phyloP scores from a whole-genome alignment of 2,113 vertebrate species.

The Speoplatyrhinus poulsoni region DNA sequence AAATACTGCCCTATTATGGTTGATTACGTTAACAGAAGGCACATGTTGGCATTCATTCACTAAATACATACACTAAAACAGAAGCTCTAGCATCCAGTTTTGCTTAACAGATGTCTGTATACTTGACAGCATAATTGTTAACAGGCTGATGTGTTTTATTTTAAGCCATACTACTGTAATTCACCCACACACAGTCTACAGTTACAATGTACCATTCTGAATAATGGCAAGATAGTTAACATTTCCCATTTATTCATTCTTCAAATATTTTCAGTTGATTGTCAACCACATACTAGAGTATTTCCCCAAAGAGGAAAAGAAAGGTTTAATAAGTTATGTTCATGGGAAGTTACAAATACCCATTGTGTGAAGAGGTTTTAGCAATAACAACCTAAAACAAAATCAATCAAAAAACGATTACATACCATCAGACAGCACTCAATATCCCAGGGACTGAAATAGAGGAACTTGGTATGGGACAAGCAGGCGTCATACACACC shows the following conservation, averaged over 20 bases:
- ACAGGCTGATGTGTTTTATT: conserved; percentile 61
- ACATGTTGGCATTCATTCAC: conserved; percentile 49
- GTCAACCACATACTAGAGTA: conserved; percentile 74
- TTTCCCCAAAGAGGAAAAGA: conserved; percentile 64
- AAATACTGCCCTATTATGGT: conserved; percentile 24
- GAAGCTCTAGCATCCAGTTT: too few species aligned
- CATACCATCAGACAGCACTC: conserved; percentile 68
- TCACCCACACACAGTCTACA: conserved; percentile 27
- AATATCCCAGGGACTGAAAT: conserved; percentile 72
- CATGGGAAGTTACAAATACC: conserved; percentile 44
- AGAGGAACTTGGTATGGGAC: conserved; percentile 50
- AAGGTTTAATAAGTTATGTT: conserved; percentile 61
- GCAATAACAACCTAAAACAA: conserved; percentile 41
- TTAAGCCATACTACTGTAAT: conserved; percentile 28
- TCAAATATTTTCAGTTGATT: conserved; percentile 76
- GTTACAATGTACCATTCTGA: conserved; percentile 58
- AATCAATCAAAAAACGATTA: conserved; percentile 34
- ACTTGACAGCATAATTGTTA: conserved; percentile 56
- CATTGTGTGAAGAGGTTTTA: conserved; percentile 62
- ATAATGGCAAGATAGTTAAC: conserved; percentile 59
- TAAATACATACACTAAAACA: conserved; percentile 3
- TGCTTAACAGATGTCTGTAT: conserved; percentile 9
- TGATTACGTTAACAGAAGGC: conserved; percentile 56
- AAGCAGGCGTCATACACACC: conserved; percentile 32
- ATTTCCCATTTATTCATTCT: conserved; percentile 42